phyloP scores from a whole-genome alignment of 2,888 invertebrate species.

The Callyntrura sp. region DNA sequence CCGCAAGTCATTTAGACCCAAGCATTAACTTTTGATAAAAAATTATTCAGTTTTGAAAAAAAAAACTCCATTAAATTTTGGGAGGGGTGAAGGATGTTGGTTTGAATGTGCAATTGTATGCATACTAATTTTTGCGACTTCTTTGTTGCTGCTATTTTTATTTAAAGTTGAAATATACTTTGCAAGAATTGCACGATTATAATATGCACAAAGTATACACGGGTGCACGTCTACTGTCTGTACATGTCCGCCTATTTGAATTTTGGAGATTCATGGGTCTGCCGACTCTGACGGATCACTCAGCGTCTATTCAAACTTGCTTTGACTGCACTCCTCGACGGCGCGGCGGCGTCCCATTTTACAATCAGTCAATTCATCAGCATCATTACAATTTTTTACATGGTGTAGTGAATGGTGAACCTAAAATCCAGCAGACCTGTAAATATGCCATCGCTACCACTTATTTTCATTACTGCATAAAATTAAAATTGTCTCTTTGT shows the following conservation, averaged over 20 bases:
- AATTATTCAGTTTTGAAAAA: constrained; percentile 29
- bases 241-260: no score
- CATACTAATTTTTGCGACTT: constrained; percentile 53
- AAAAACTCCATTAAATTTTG: constrained; percentile 61
- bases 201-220: no score
- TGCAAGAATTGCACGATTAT: no score
- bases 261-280: no score
- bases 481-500: constrained; percentile 6
- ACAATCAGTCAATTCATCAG: no score
- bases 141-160: constrained; percentile 37
- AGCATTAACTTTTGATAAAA: constrained; percentile 33
- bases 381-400: no score
- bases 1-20: neutral
- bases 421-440: constrained; percentile 15
- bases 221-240: no score
- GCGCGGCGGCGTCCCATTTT: no score
- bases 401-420: no score
- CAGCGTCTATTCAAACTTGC: no score
- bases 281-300: no score
- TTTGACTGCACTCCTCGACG: no score
- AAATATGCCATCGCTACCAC: constrained; percentile 10
- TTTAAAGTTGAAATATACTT: neutral
- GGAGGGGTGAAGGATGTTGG: constrained; percentile 62
- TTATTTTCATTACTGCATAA: neutral
- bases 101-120: constrained; percentile 64